These are phyloP conservation scores for Anaspis maculata DNA, from an alignment of 2,888 invertebrate species.

Conservation along the genomic window DNA sequence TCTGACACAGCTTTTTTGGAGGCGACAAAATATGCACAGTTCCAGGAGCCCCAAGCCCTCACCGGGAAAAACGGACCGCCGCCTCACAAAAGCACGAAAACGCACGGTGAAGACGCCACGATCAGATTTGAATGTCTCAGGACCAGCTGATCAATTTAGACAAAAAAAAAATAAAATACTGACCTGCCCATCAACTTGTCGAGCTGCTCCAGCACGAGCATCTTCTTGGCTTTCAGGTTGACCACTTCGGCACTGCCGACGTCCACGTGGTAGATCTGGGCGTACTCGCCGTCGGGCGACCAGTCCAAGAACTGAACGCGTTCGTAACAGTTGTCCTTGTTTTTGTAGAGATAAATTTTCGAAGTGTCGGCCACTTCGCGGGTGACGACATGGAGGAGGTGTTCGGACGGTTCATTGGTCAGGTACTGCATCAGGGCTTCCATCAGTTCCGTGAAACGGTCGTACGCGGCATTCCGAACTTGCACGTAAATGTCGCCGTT, in stretches of 20 bases:
- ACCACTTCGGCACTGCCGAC: conserved; percentile 45
- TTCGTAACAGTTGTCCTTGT: conserved; percentile 35
- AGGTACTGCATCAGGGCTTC: conserved; percentile 22
- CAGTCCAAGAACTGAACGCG: conserved; percentile 44
- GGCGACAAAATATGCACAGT: too few species aligned
- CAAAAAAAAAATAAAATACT: too few species aligned
- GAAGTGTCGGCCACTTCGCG: conserved; percentile 31
- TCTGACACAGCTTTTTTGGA: too few species aligned
- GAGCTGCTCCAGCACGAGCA: conserved; percentile 43
- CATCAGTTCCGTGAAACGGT: conserved; percentile 30
- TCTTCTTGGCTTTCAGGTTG: conserved; percentile 31
- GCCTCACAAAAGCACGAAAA: too few species aligned
- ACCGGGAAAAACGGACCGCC: too few species aligned
- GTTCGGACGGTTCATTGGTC: neutral
- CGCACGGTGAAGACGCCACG: too few species aligned
- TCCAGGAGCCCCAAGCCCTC: too few species aligned
- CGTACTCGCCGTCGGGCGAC: conserved; percentile 33
- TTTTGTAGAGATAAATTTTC: conserved; percentile 43
- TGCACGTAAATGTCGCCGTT: conserved; percentile 43
- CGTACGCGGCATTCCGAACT: conserved; percentile 33
- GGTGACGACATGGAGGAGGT: conserved; percentile 1
- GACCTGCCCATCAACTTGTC: conserved; percentile 37
- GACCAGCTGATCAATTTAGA: too few species aligned
- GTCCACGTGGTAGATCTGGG: conserved; percentile 49
- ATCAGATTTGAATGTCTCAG: too few species aligned